Percentiles rank a stretch among this genome's conserved stretches.
phyloP scores from a whole-genome alignment of 2,797 vertebrate genomes.

The Amblyraja radiata region DNA sequence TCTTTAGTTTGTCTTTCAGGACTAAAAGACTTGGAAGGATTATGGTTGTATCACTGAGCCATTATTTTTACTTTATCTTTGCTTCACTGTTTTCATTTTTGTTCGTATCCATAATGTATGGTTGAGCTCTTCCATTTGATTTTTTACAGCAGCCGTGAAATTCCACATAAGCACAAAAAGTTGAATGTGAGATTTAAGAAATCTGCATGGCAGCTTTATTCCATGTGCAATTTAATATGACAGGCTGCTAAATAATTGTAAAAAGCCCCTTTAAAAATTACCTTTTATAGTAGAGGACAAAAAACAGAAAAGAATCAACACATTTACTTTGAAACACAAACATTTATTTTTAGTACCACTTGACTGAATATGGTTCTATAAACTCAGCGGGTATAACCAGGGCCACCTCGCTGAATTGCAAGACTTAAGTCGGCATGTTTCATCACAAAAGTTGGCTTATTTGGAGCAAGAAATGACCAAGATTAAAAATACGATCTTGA shows the following conservation, averaged over 20 bases:
- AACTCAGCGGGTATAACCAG: background rate
- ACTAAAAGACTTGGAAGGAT: background rate
- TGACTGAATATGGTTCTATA: background rate
- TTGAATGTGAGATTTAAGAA: background rate
- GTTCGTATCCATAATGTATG: background rate
- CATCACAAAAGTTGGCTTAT: constrained; percentile 1
- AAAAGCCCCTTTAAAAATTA: background rate
- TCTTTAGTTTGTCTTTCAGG: background rate
- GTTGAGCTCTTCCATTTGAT: background rate
- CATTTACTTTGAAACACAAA: constrained; percentile 23
- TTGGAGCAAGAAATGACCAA: background rate
- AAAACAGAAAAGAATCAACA: background rate
- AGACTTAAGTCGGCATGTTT: background rate
- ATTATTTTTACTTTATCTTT: background rate
- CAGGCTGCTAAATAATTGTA: background rate
- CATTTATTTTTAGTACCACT: constrained; percentile 30
- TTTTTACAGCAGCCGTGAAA: background rate
- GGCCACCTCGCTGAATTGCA: background rate
- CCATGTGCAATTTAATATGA: background rate
- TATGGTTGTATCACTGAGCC: background rate
- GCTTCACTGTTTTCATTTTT: background rate
- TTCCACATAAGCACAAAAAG: background rate
- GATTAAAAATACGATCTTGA: background rate
- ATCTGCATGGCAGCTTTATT: background rate
- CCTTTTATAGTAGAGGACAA: background rate